Conservation (phyloP, 2,113 vertebrate species). For the Vireo altiloquus region DNA sequence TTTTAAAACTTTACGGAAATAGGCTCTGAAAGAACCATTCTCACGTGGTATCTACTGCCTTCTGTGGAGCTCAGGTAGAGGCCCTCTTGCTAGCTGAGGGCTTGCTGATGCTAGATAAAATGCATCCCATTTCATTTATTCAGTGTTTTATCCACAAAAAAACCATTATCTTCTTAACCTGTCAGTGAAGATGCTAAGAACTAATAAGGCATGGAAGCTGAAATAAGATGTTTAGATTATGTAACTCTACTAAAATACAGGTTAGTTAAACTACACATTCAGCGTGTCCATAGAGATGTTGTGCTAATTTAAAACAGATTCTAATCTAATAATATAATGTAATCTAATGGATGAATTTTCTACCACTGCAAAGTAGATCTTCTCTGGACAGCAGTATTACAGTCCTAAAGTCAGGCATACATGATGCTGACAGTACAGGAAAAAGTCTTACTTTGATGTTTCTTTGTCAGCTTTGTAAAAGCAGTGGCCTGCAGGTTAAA, state of each 20-base stretch:
- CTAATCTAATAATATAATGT: neutral
- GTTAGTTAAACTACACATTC: neutral
- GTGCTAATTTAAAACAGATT: neutral
- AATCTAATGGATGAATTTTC: neutral
- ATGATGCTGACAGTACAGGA: neutral
- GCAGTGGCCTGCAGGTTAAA: neutral
- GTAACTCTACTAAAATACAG: neutral
- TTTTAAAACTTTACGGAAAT: neutral
- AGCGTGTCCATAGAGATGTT: rapidly evolving
- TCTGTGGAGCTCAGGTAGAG: neutral
- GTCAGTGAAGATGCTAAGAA: neutral
- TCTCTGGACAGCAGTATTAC: neutral
- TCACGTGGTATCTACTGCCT: neutral
- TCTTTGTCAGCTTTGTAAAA: neutral
- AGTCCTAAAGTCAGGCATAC: neutral
- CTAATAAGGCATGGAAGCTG: neutral
- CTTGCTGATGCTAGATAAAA: neutral
- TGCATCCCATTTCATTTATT: neutral
- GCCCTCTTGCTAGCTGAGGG: neutral
- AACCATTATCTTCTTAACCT: neutral
- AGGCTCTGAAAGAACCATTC: neutral
- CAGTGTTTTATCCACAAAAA: neutral
- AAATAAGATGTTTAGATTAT: neutral
- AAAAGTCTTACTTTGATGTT: neutral
- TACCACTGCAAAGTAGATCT: neutral